Evolutionary conservation across 2,113 vertebrate species (phyloP).

Genomic region (Apaloderma vittatum): DNA sequence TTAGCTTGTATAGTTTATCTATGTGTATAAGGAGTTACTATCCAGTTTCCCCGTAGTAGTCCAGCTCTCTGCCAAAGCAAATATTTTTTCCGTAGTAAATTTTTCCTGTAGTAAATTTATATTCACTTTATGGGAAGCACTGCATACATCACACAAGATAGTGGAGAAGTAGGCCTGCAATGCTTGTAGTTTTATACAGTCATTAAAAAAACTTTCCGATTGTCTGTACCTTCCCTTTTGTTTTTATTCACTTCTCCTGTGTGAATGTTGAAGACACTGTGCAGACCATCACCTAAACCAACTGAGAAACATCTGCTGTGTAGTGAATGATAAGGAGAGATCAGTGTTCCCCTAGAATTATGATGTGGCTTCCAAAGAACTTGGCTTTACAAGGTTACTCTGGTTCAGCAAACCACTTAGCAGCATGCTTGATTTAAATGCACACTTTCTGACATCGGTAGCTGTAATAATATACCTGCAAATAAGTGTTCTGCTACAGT

Average conservation of each 20-base stretch:
- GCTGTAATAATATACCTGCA: neutral
- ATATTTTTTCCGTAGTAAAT: neutral
- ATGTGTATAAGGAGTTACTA: neutral
- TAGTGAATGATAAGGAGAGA: neutral
- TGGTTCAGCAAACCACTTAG: neutral
- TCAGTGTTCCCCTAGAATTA: neutral
- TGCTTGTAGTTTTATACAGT: neutral
- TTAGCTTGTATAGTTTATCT: neutral
- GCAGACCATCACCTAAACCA: neutral
- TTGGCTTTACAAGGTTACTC: neutral
- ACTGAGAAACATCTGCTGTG: neutral
- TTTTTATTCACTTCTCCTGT: neutral
- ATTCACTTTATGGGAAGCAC: neutral
- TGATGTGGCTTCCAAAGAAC: neutral
- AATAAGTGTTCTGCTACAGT: neutral
- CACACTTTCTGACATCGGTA: neutral
- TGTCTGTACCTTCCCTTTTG: neutral
- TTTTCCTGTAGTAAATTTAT: neutral
- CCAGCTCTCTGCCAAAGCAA: neutral
- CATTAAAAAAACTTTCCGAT: neutral
- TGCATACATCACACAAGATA: neutral
- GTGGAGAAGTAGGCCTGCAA: neutral
- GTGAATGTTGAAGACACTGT: neutral
- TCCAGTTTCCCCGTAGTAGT: neutral
- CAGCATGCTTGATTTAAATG: neutral